Percentiles rank a stretch among this genome's conserved stretches.
Conservation (phyloP, 92 coral and sea anemone genomes). For the Paramuricea clavata region DNA sequence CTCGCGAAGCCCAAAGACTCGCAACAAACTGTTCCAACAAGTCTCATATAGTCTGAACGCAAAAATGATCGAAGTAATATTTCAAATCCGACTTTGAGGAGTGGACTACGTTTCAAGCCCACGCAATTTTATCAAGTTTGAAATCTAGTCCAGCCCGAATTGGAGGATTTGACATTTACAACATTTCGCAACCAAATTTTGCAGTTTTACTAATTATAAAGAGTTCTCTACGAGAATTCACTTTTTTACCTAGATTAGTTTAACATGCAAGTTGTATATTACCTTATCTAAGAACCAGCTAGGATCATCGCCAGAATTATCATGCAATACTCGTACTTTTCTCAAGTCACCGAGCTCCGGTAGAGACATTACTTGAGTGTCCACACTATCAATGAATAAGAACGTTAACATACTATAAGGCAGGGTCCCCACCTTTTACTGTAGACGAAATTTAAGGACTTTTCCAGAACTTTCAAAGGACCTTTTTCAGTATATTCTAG, state of each 20-base stretch:
- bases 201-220: neutral
- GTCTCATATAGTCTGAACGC: too few species aligned
- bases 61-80: too few species aligned
- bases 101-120: too few species aligned
- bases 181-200: neutral
- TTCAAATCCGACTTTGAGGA: too few species aligned
- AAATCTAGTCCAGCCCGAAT: too few species aligned
- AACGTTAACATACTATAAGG: neutral
- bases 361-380: constrained; percentile 77
- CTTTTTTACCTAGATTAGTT: neutral
- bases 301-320: constrained; percentile 91
- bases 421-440: too few species aligned
- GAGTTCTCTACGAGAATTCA: neutral
- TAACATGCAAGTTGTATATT: neutral
- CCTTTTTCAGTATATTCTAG: too few species aligned
- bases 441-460: neutral
- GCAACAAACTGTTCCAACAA: too few species aligned
- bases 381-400: constrained; percentile 60
- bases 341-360: constrained; percentile 95
- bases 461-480: neutral
- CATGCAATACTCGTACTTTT: constrained; percentile 89
- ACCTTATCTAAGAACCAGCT: constrained; percentile 97
- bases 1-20: too few species aligned
- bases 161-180: too few species aligned
- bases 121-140: too few species aligned